Evolutionary conservation across 64 coral and sea anemone species (phyloP).

Genomic region (Montipora cactus): DNA sequence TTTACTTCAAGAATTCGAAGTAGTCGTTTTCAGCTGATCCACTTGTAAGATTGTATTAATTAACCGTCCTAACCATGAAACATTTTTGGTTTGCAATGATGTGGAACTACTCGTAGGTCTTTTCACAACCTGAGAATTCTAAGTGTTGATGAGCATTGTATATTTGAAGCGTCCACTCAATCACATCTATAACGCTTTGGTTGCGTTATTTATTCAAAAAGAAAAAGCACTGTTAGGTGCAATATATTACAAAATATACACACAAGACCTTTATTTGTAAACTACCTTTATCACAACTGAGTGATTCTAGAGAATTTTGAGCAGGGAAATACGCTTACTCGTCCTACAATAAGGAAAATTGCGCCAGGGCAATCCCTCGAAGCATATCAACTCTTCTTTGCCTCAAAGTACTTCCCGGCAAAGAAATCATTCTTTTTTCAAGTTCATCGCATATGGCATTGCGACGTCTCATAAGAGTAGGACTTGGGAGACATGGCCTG

Average conservation of each 20-base stretch:
- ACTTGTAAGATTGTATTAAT: no score
- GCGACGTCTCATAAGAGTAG: constrained; percentile 22
- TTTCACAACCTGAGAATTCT: not conserved
- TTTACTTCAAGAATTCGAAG: not conserved
- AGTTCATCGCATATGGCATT: constrained; percentile 49
- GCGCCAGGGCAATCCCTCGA: not conserved
- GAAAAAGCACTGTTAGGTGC: not conserved
- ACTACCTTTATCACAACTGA: not conserved
- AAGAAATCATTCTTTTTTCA: constrained; percentile 4
- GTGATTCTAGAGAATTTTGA: not conserved
- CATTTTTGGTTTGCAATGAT: no score
- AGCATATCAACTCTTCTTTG: constrained; percentile 52
- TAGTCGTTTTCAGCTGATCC: not conserved
- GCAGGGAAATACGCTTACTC: not conserved
- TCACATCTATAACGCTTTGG: not conserved
- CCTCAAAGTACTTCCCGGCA: constrained; percentile 34
- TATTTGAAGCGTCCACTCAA: no score
- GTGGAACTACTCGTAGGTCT: no score
- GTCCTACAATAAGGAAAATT: constrained; percentile 22
- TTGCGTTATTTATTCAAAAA: not conserved
- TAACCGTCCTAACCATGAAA: no score
- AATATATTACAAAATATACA: not conserved
- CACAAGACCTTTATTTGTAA: not conserved
- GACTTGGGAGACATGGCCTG: constrained; percentile 27
- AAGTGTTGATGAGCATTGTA: not conserved